Percentiles rank a stretch among this genome's conserved stretches.
Evolutionary conservation across 2,113 vertebrate genomes (phyloP).

Genomic region (Sigmodon hispidus): DNA sequence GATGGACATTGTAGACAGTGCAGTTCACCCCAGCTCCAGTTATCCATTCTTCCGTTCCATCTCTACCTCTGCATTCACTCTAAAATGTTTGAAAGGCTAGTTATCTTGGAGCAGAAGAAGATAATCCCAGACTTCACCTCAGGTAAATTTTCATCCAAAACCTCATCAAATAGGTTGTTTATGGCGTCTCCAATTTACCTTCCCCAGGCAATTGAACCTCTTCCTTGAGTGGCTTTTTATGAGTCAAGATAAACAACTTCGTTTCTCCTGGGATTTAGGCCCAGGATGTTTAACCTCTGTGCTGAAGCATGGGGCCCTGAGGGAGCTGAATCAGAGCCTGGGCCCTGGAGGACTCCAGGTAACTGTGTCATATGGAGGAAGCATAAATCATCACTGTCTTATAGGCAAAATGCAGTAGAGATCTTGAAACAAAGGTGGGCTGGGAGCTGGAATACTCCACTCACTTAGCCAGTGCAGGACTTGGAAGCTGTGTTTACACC

Average conservation of each 20-base stretch:
- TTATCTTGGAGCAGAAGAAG: neutral
- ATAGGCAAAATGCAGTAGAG: neutral
- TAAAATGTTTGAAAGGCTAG: neutral
- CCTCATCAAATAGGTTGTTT: constrained; percentile 59
- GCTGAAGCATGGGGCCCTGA: neutral
- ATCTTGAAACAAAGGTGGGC: neutral
- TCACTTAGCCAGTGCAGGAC: neutral
- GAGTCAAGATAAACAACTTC: constrained; percentile 56
- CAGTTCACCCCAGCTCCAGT: neutral
- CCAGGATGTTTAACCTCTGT: constrained; percentile 37
- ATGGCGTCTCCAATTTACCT: constrained; percentile 59
- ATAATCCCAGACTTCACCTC: neutral
- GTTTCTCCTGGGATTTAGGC: constrained; percentile 46
- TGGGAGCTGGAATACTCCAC: too few species aligned
- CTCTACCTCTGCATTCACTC: neutral
- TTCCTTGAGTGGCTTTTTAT: constrained; percentile 48
- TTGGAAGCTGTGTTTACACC: neutral
- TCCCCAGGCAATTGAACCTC: constrained; percentile 23
- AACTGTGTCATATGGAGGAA: neutral
- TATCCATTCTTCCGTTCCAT: neutral
- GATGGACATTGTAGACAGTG: neutral
- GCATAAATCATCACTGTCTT: neutral
- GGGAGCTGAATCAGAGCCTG: constrained; percentile 37
- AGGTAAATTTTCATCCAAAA: constrained; percentile 38
- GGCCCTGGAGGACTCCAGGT: constrained; percentile 31